A percentile compares a stretch with the other conserved stretches of the same genome.
Evolutionary conservation across 2,888 invertebrate species (phyloP).

Genomic region (Folsomia candida): DNA sequence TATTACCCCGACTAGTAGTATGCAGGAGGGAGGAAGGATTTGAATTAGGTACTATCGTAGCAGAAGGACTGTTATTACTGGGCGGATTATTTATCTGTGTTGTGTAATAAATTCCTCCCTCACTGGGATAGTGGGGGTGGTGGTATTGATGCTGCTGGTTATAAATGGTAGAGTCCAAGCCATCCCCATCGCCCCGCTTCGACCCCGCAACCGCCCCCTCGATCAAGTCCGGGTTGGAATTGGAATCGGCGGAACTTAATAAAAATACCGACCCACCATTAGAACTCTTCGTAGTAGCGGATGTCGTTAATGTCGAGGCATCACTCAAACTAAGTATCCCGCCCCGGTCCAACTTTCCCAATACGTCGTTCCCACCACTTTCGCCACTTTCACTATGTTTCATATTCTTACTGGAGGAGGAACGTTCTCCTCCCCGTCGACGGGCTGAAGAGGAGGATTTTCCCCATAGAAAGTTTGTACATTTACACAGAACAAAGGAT

Average conservation of each 20-base stretch:
- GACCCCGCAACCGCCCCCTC: conserved; percentile 29
- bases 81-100: too few relatives aligned
- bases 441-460: conserved; percentile 43
- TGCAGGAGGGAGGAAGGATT: too few relatives aligned
- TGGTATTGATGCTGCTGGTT: conserved; percentile 32
- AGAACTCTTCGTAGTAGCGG: conserved; percentile 38
- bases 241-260: conserved; percentile 48
- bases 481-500: conserved; percentile 61
- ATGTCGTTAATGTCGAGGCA: conserved; percentile 48
- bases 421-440: conserved; percentile 22
- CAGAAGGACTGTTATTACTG: too few relatives aligned
- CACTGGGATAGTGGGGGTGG: too few relatives aligned
- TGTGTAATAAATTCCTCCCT: too few relatives aligned
- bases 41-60: too few relatives aligned
- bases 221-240: conserved; percentile 50
- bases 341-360: conserved; percentile 46
- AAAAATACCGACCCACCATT: conserved; percentile 48
- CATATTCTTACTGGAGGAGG: conserved; percentile 26
- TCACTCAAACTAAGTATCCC: conserved; percentile 35
- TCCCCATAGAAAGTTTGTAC: too few relatives aligned
- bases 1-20: too few relatives aligned
- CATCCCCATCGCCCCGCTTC: conserved; percentile 48
- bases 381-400: conserved; percentile 19
- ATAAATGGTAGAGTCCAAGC: conserved; percentile 21
- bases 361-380: conserved; percentile 15